Evolutionary conservation across 2,113 vertebrate genomes (phyloP), one percentile per base, ranked within the genome.

Genomic region (Ariopsis seemanni): DNA sequence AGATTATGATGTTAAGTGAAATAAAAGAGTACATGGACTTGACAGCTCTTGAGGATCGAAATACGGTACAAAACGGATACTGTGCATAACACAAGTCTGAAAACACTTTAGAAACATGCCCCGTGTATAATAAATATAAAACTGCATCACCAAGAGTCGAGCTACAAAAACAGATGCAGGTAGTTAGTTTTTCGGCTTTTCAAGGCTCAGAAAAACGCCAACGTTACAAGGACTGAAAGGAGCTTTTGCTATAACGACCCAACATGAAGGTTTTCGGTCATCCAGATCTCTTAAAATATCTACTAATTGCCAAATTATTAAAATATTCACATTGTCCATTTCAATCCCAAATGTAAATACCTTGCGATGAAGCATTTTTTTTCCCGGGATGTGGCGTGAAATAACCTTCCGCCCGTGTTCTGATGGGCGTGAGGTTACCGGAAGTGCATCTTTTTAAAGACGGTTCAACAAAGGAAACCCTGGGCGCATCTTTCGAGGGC

Each of bases 341-440:
- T 34, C 6, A 0, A 71, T 18, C 6, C 4, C 27, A n/a, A 53
- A 25, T 2, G 17, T 25, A n/a, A 60, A 22, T 82, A 90, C 87
- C 88, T 25, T 74, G 55, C 3, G 53, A 20, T 27, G 12, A 11
- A 6, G 55, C 2, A 15, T 0, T 55, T 52, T 12, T 89, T 84
- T 89, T 90, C 94, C 95, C 93, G 91, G 95, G 92, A 86, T 93
- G 91, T 0, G 94, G 92, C 17, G 92, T 91, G 86, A 94, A 94
- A 91, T 90, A 69, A 20, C 88, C 63, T 17, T 89, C 89, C 0
- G 90, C 91, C 71, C 50, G 34, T 17, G 90, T 90, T 60, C 89
- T 87, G n/a, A 18, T 34, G 55, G 67, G 91, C 82, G 80, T 90
- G 58, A 91, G 60, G 1, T 92, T 89, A 34, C 91, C 14, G 91